These are phyloP conservation scores for Gobio gobio DNA, from an alignment of 2,113 vertebrate species.

Conservation along the genomic window DNA sequence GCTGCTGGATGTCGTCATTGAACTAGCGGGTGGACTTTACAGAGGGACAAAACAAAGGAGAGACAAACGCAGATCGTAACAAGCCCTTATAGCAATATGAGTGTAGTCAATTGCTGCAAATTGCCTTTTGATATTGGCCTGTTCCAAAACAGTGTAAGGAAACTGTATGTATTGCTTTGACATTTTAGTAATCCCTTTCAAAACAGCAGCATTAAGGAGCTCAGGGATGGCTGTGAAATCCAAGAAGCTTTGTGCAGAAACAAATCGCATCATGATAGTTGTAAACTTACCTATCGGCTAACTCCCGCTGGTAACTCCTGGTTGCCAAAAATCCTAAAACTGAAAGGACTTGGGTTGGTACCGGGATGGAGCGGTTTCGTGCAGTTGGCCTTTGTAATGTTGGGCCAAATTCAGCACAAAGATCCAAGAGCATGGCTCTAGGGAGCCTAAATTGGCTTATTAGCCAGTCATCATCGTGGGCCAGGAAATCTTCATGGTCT, in stretches of 20 bases:
- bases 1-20: too few relatives aligned
- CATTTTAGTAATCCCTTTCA: background rate
- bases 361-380: background rate
- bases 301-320: background rate
- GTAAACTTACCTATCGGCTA: background rate
- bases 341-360: background rate
- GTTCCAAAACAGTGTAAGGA: background rate
- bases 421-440: slow-evolving; percentile 47
- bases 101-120: background rate
- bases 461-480: slow-evolving; percentile 43
- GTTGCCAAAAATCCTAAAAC: background rate
- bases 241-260: background rate
- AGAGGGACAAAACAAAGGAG: too few relatives aligned
- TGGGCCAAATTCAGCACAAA: slow-evolving; percentile 28
- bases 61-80: too few relatives aligned
- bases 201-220: background rate
- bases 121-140: background rate
- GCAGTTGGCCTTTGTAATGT: background rate
- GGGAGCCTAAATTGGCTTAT: slow-evolving; percentile 37
- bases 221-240: background rate
- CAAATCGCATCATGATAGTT: background rate
- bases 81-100: background rate
- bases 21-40: too few relatives aligned
- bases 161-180: background rate
- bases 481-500: slow-evolving; percentile 25